Base-by-base conservation (phyloP, 2,888 invertebrate genomes). In the Piscicola geometra region DNA sequence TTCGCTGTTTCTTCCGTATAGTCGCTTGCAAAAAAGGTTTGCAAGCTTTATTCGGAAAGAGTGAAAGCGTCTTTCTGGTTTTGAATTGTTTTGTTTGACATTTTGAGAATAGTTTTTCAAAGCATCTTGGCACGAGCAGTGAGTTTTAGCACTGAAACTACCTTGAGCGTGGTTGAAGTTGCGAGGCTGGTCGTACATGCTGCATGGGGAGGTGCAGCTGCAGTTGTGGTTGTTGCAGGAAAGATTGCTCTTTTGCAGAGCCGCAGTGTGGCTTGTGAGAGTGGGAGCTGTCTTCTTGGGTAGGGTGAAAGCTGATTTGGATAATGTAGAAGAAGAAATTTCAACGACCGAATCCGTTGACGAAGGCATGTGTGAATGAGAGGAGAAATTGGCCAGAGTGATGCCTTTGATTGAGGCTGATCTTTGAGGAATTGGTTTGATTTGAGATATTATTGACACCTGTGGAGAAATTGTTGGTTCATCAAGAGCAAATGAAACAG, bases 21-120 rank as follows among this genome's bases (percentile, higher is more conserved):
- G 64, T 21, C 73, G 73, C 73, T 73, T 73, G 64, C 73, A 73
- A 56, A 73, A 73, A 52, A 73, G 56, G 32, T 73, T 73, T 5
- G 73, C 50, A 60, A 73, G 64, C 56, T 73, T 73, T 5, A 73
- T 21, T 60, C 73, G 30, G 64, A 73, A 73, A 36, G 36, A 73
- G 33, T 41, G 32, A 21, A 73, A 73, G 18, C 52, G 47, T 30
- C 33, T 73, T 25, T 73, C 73, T 0, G 36, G 60, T 35, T 64
- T 73, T 2, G 64, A 5, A 9, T 70, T 5, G 41, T 60, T 73
- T 5, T 50, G 25, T 33, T 60, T 60, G 28, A n/a, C 21, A 47
- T 9, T 9, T 47, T 47, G 50, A 21, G 12, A 47, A 47, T 33
- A 69, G 21, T 69, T 12, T 36, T 70, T 30, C 21, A 41, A 47